phyloP scores from a whole-genome alignment of 1,140 invertebrate genomes.

The Atopsyche davidsoni region DNA sequence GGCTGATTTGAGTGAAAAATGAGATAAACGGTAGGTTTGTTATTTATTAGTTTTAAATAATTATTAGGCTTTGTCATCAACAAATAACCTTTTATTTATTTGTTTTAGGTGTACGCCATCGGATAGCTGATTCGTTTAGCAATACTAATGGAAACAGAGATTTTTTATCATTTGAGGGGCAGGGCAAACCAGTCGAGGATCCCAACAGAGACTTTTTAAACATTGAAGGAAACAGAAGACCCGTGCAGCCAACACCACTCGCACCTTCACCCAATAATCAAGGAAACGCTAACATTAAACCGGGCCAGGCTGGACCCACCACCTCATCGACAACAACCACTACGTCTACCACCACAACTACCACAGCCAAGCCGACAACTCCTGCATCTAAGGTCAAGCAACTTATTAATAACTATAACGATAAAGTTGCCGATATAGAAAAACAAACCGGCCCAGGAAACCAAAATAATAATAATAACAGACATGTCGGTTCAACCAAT shows the following conservation, averaged over 20 bases:
- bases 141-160: too few species aligned
- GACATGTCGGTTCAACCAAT: conserved; percentile 1
- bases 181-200: conserved; percentile 6
- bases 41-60: too few species aligned
- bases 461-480: conserved; percentile 1
- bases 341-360: neutral
- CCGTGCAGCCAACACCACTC: neutral
- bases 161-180: too few species aligned
- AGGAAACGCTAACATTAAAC: too few species aligned
- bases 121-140: too few species aligned
- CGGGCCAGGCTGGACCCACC: neutral
- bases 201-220: conserved; percentile 17
- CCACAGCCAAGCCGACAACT: conserved; percentile 7
- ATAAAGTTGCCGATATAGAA: conserved; percentile 3
- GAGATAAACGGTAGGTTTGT: too few species aligned
- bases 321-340: conserved; percentile 10
- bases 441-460: conserved; percentile 8
- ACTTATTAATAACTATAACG: conserved; percentile 20
- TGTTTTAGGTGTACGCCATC: neutral
- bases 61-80: too few species aligned
- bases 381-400: conserved; percentile 14
- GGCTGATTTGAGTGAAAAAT: too few species aligned
- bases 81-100: too few species aligned
- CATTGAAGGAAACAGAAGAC: conserved; percentile 19
- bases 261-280: conserved; percentile 4